Base-by-base conservation (phyloP, 2,888 invertebrate species). In the Synergus gifuensis region DNA sequence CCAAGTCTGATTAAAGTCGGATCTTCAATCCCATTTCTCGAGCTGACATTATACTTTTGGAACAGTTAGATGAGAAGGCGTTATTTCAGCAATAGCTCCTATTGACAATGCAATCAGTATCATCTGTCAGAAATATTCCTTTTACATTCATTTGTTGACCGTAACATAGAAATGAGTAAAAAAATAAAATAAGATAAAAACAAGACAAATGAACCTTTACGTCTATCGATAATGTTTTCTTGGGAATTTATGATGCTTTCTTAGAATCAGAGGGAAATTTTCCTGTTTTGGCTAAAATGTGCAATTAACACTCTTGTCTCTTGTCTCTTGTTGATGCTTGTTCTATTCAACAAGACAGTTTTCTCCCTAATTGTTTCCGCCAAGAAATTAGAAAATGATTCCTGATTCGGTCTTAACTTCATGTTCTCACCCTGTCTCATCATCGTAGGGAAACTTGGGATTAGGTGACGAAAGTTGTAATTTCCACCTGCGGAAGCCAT, bases 361-460 rank as follows among this genome's bases (percentile, higher is more conserved):
- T 73, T 73, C 54, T 73, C 54, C 36, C 73, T 73, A 73, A 73
- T 73, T 54, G 49, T 73, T 73, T 73, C 73, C 28, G 36, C 8
- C 28, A 28, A 28, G 28, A 28, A 28, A 28, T 28, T 22, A 36
- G 49, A 73, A 73, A 73, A 49, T 73, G 73, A 73, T 73, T 36
- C 36, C 36, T n/a, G 49, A 73, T 60, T 22, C 12, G 12, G 3
- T 12, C 60, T 22, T 22, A 28, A 54, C 14, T 28, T 49, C 36
- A 36, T 44, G 11, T 73, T 36, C 4, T 60, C 54, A 40, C 54
- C 73, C 36, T 73, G 49, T 54, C 73, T 73, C 36, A 49, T 73
- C 49, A 73, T 73, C 36, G 40, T 2, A 73, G 36, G 67, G 46
- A 67, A 67, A 67, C 42, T 18, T 67, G 18, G 3, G 22, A 46